Base-by-base conservation (phyloP, 1,140 invertebrate species). In the Parasteatoda tepidariorum region DNA sequence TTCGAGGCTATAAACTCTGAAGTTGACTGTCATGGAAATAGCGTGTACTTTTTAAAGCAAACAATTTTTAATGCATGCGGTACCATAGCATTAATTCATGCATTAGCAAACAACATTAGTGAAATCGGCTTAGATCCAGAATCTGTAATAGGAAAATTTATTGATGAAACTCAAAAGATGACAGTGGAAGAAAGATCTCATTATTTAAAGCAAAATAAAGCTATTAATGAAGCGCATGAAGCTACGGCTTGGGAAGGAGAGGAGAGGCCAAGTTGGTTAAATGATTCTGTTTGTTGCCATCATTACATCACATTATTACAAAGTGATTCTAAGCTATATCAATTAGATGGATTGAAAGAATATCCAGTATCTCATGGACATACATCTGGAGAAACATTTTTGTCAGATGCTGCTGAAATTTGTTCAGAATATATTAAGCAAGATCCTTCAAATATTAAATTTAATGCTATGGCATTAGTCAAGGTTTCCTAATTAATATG, bases 61-160 rank as follows among this genome's bases (percentile, higher is more conserved):
- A 94, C 93, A 74, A 93, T 98, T 64, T 93, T 93, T 38, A 99
- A 99, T 92, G 97, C 97, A 3, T 99, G 97, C 91, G 97, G 97
- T 26, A 97, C 96, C 2, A 93, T 99, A 84, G 97, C 96, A 33
- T 90, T 98, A 38, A 93, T 98, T 57, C 97, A 98, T 89, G 89
- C 92, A 33, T 84, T 93, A 57, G 91, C 91, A 26, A 92, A 93
- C 86, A 92, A 92, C 86, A 31, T 83, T 30, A 86, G 90, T 24
- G 73, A 87, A 31, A 88, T n/a, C n/a, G n/a, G n/a, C n/a, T n/a
- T 91, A 57, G 87, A 71, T 22, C 22, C 90, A 62, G 93, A 94
- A 85, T 95, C 95, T 31, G 90, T 92, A 48, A 90, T 98, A 55
- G 94, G 94, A 86, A 92, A 92, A 59, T 97, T 97, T 87, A 87